These are phyloP conservation scores for Picathartes gymnocephalus DNA, from an alignment of 2,113 vertebrate species.

Conservation along the genomic window DNA sequence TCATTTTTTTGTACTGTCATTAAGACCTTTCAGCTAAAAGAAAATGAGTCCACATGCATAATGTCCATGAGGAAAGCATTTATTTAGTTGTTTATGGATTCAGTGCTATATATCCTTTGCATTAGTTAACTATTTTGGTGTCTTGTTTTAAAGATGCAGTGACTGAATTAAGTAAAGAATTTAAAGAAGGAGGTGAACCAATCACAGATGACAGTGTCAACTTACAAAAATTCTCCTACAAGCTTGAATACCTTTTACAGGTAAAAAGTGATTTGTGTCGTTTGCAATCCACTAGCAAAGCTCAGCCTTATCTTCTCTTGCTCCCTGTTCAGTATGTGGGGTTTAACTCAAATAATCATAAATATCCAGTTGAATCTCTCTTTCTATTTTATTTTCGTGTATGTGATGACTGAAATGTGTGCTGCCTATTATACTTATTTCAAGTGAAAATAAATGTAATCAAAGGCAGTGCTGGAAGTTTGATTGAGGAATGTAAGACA, in stretches of 20 bases:
- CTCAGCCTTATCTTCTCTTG: not conserved
- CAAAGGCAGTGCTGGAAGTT: not conserved
- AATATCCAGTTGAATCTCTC: not conserved
- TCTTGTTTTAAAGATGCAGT: slow-evolving; percentile 84
- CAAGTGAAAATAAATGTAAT: not conserved
- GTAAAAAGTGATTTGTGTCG: slow-evolving; percentile 60
- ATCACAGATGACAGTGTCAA: slow-evolving; percentile 89
- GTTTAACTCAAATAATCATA: not conserved
- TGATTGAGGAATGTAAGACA: not conserved
- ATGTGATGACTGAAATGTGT: not conserved
- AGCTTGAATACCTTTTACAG: slow-evolving; percentile 94
- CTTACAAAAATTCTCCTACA: slow-evolving; percentile 93
- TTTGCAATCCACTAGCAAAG: not conserved
- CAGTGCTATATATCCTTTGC: not conserved
- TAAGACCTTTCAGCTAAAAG: not conserved
- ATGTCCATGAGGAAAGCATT: not conserved
- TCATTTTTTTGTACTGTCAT: not conserved
- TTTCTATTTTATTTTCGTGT: not conserved
- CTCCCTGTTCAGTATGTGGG: not conserved
- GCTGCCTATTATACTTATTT: not conserved
- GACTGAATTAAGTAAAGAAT: slow-evolving; percentile 84
- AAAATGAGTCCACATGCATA: not conserved
- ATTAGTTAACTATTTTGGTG: not conserved
- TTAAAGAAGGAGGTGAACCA: slow-evolving; percentile 85
- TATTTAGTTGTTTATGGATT: not conserved